These are phyloP conservation scores for Siniperca chuatsi DNA, from an alignment of 2,113 vertebrate genomes.

Conservation along the genomic window DNA sequence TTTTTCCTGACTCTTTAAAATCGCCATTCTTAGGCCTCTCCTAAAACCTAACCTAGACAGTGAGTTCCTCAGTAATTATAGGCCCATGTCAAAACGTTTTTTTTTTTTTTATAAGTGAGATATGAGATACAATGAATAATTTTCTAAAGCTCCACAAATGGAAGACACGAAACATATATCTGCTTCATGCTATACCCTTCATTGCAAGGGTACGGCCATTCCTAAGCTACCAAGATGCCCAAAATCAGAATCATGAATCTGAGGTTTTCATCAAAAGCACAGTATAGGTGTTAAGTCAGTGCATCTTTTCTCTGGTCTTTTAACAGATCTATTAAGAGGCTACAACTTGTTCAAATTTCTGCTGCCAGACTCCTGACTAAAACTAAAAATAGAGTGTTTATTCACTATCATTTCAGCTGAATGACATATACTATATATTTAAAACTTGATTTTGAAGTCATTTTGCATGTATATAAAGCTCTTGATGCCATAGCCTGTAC, in stretches of 20 bases:
- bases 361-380: not conserved
- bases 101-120: not conserved
- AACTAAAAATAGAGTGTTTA: not conserved
- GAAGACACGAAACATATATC: not conserved
- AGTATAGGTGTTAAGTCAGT: not conserved
- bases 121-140: not conserved
- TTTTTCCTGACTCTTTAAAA: not conserved
- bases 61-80: not conserved
- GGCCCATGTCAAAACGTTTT: not conserved
- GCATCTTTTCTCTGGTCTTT: not conserved
- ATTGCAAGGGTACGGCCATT: not conserved
- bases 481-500: not conserved
- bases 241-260: not conserved
- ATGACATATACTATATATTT: not conserved
- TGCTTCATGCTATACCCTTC: not conserved
- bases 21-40: not conserved
- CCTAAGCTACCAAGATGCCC: not conserved
- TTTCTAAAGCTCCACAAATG: not conserved
- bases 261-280: not conserved
- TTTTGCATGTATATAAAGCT: not conserved
- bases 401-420: not conserved
- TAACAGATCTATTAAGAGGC: not conserved
- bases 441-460: constrained; percentile 2
- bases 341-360: not conserved
- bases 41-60: not conserved